Base-by-base conservation (phyloP, 2,797 vertebrate species). In the Xenopus petersii region DNA sequence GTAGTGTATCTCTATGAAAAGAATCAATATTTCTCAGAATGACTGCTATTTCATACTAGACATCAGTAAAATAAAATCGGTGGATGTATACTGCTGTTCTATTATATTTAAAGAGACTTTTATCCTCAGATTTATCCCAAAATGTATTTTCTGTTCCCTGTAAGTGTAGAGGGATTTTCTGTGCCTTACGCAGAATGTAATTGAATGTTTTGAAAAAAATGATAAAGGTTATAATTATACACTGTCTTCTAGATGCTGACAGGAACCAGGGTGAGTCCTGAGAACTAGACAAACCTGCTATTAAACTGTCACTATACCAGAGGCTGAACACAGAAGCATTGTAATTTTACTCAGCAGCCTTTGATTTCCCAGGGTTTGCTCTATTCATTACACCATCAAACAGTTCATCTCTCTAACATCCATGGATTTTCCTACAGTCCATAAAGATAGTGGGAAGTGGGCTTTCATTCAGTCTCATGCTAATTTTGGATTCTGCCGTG, bases 141-240 rank as follows among this genome's bases (percentile, higher is more conserved):
- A 63, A 42, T 63, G 16, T 56, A 16, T 9, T 63, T 36, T 88
- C 90, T 60, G 58, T 87, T 55, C 81, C 79, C 86, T 89, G 83
- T 81, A 85, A 79, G 30, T 85, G 86, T 84, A 83, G 71, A 83
- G 49, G 82, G 79, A 75, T 79, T 80, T 84, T 84, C 85, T 72
- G 74, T 54, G 64, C 70, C 64, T 55, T 64, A 54, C 67, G 48
- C 60, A 75, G 70, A 21, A 78, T 83, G 83, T 75, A 81, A 83
- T 81, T 79, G 83, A 84, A 83, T 74, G 79, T 67, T 82, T 47
- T 81, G 77, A 76, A 84, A 86, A 85, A 75, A 75, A 81, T 82
- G 83, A 64, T 84, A 85, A 87, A 87, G 82, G 86, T 80, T 87
- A 87, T 89, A 92, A 91, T 90, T 85, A 72, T 51, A 71, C 74